These are phyloP conservation scores for Lissonota sp. DNA, from an alignment of 2,888 invertebrate species.

Conservation along the genomic window DNA sequence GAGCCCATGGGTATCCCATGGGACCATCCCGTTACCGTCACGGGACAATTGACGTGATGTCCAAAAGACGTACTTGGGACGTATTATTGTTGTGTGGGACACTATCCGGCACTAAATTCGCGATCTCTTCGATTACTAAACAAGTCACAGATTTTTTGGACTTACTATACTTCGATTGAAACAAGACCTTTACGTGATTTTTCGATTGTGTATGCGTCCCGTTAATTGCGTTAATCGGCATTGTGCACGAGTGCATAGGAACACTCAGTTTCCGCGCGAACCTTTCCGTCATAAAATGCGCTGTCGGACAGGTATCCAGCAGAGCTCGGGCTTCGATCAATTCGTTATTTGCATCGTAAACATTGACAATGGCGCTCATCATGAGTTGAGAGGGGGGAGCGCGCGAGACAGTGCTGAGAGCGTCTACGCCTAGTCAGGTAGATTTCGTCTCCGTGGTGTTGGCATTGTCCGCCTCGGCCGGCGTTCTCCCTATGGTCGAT, in stretches of 20 bases:
- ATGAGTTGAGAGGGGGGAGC: slow-evolving; percentile 40
- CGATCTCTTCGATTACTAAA: slow-evolving; percentile 5
- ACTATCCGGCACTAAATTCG: slow-evolving; percentile 22
- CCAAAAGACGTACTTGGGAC: no score
- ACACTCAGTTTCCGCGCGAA: slow-evolving; percentile 6
- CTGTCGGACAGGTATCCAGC: slow-evolving; percentile 26
- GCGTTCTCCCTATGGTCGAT: background rate
- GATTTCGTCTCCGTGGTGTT: slow-evolving; percentile 6
- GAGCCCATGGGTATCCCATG: no score
- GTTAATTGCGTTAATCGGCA: slow-evolving; percentile 42
- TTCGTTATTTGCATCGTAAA: slow-evolving; percentile 15
- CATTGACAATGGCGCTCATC: slow-evolving; percentile 53
- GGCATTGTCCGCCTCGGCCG: background rate
- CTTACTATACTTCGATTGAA: slow-evolving; percentile 16
- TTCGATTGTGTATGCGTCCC: slow-evolving; percentile 17
- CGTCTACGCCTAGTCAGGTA: slow-evolving; percentile 50
- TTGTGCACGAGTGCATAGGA: background rate
- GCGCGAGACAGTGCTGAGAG: slow-evolving; percentile 44
- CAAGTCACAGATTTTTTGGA: slow-evolving; percentile 21
- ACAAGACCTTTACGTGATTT: slow-evolving; percentile 14
- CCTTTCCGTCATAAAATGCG: slow-evolving; percentile 13
- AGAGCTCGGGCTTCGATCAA: slow-evolving; percentile 31
- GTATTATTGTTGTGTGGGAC: no score
- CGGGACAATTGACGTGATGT: no score
- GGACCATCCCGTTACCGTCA: no score